A percentile compares a stretch with the other conserved stretches of the same genome.
Conservation (phyloP, 2,888 invertebrate species). For the Pristionchus entomophagus region DNA sequence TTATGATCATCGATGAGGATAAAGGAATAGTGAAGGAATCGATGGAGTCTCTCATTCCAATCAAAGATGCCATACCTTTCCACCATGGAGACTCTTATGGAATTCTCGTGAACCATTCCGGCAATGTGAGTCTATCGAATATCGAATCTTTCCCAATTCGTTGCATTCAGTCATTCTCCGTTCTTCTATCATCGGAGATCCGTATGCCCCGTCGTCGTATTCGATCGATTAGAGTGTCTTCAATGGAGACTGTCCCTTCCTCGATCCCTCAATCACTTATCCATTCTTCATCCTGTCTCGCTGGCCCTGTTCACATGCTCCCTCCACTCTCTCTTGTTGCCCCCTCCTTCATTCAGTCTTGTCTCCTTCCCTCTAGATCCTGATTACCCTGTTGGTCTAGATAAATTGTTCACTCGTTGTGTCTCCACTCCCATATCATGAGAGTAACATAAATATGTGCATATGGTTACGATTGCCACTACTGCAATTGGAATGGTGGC, state of each 20-base stretch:
- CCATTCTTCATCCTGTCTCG: not conserved
- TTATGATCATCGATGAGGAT: not conserved
- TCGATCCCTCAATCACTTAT: not conserved
- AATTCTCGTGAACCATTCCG: not conserved
- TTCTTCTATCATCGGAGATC: not conserved
- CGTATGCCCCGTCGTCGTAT: not conserved
- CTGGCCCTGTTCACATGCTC: constrained; percentile 21
- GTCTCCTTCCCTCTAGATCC: not conserved
- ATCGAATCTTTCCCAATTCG: no score
- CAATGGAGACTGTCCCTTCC: not conserved
- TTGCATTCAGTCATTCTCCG: not conserved
- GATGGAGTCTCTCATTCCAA: not conserved
- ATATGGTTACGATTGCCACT: no score
- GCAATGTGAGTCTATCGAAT: not conserved
- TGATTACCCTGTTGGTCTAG: not conserved
- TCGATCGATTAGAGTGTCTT: not conserved
- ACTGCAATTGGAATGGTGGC: no score
- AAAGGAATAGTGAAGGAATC: not conserved
- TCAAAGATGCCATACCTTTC: not conserved
- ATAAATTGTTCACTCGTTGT: not conserved
- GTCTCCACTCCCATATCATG: not conserved
- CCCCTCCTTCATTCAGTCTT: constrained; percentile 25
- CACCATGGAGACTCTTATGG: constrained; percentile 12
- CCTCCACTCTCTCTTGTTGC: constrained; percentile 25
- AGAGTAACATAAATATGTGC: no score